These are phyloP conservation scores for Hanleya hanleyi DNA, from an alignment of 2,888 invertebrate species.

Conservation along the genomic window DNA sequence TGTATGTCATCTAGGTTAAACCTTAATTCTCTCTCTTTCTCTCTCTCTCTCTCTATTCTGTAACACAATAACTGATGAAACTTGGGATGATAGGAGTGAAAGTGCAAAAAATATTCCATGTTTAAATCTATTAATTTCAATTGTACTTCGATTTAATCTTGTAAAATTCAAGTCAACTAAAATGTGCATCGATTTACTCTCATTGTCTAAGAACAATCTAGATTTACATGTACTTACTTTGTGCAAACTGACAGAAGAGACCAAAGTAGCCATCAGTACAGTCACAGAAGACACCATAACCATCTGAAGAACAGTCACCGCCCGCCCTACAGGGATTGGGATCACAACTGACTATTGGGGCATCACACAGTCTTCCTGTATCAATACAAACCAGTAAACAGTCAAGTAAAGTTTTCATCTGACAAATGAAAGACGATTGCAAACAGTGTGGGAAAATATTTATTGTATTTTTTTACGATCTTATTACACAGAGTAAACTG, in stretches of 20 bases:
- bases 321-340: constrained; percentile 36
- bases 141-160: too few relatives aligned
- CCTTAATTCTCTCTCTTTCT: neutral
- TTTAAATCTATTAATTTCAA: too few relatives aligned
- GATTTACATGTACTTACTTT: neutral
- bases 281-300: constrained; percentile 49
- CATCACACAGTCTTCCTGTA: constrained; percentile 41
- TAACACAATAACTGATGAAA: neutral
- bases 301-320: constrained; percentile 41
- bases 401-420: too few relatives aligned
- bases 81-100: too few relatives aligned
- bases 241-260: constrained; percentile 42
- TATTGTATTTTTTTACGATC: too few relatives aligned
- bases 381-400: constrained; percentile 7
- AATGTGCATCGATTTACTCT: neutral
- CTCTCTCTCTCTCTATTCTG: neutral
- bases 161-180: neutral
- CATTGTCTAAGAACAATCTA: neutral
- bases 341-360: constrained; percentile 31
- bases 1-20: neutral
- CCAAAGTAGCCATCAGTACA: constrained; percentile 41
- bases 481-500: too few relatives aligned
- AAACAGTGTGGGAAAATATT: too few relatives aligned
- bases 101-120: too few relatives aligned
- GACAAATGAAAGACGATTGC: too few relatives aligned